These are phyloP conservation scores for Brachionus koreanus DNA, from an alignment of 1,140 invertebrate species.

Conservation along the genomic window DNA sequence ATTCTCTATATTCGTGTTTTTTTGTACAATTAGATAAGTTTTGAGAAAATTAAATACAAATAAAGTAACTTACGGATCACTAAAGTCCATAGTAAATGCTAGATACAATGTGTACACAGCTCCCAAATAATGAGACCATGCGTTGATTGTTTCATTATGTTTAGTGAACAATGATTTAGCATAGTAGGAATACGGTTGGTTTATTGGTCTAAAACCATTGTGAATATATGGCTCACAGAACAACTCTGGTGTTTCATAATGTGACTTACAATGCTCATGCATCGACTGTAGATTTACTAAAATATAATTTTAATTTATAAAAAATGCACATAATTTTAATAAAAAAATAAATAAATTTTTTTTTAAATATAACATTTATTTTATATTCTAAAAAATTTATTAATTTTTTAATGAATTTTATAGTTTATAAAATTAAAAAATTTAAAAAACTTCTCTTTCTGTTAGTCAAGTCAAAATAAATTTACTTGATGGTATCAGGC, in stretches of 20 bases:
- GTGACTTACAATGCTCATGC: slow-evolving; percentile 23
- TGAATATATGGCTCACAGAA: slow-evolving; percentile 52
- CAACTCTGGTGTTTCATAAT: slow-evolving; percentile 48
- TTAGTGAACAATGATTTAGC: slow-evolving; percentile 52
- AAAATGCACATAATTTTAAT: no score
- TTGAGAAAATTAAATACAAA: not conserved
- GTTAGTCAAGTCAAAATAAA: no score
- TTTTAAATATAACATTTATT: no score
- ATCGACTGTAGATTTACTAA: not conserved
- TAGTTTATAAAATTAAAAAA: no score
- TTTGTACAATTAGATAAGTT: no score
- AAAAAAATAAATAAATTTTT: no score
- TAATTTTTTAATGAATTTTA: no score
- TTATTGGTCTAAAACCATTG: slow-evolving; percentile 50
- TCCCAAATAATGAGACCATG: slow-evolving; percentile 55
- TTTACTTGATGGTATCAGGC: no score
- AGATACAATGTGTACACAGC: slow-evolving; percentile 47
- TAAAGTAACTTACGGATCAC: slow-evolving; percentile 3
- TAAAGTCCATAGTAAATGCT: slow-evolving; percentile 45
- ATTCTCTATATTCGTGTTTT: no score
- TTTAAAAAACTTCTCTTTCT: no score
- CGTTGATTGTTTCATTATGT: slow-evolving; percentile 56
- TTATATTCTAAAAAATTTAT: no score
- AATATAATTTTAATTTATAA: no score
- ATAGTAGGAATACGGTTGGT: slow-evolving; percentile 53